A percentile compares a stretch with the other conserved stretches of the same genome.
Conservation (phyloP, 30 jellyfish, hydroid and myxozoan species). For the Cassiopea andromeda region DNA sequence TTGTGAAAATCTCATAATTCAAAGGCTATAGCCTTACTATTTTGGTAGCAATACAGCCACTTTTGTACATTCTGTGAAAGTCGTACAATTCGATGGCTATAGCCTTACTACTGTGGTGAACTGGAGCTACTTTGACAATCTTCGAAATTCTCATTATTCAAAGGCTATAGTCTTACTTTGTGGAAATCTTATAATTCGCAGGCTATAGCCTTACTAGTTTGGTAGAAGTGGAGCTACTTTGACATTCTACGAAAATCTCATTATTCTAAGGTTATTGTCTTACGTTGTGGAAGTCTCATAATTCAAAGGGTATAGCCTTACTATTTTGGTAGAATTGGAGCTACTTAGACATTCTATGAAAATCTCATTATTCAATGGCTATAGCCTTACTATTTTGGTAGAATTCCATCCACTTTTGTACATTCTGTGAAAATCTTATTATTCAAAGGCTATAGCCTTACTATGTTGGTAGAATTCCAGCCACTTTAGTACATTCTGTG, state of each 20-base stretch:
- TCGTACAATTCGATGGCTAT: not conserved
- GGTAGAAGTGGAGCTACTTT: no score
- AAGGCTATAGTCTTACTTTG: conserved; percentile 9
- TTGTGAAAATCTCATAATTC: not conserved
- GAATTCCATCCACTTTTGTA: no score
- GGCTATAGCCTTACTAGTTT: not conserved
- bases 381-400: no score
- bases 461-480: no score
- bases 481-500: no score
- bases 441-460: no score
- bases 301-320: not conserved
- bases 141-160: not conserved
- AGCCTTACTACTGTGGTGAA: conserved; percentile 5
- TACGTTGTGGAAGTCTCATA: no score
- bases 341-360: not conserved
- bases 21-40: not conserved
- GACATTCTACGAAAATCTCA: no score
- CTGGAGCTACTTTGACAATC: not conserved
- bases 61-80: not conserved
- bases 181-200: not conserved
- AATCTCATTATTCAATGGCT: not conserved
- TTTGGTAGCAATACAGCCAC: not conserved
- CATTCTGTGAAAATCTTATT: no score
- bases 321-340: not conserved
- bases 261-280: no score